Conservation (phyloP, 92 coral and sea anemone species). For the Porites rus region DNA sequence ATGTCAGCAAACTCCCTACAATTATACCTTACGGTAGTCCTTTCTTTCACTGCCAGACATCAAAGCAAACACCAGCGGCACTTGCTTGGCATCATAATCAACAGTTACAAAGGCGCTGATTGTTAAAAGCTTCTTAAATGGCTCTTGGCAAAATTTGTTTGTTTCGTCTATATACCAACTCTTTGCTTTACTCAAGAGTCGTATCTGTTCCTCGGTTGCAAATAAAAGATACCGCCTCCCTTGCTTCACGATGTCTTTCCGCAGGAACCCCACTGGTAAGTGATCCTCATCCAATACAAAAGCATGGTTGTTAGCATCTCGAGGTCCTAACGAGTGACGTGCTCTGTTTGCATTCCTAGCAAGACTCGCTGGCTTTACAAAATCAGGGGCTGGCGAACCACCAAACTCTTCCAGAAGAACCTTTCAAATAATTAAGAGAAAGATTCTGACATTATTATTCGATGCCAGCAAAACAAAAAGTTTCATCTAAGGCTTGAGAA, state of each 20-base stretch:
- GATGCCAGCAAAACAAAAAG: too few species aligned
- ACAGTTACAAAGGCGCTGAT: conserved; percentile 7
- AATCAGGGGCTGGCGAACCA: conserved; percentile 7
- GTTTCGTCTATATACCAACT: conserved; percentile 37
- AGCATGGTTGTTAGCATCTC: background rate
- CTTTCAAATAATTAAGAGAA: background rate
- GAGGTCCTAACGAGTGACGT: conserved; percentile 14
- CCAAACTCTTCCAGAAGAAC: conserved; percentile 15
- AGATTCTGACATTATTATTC: too few species aligned
- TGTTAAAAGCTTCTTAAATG: conserved; percentile 22
- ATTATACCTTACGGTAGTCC: conserved; percentile 16
- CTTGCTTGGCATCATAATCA: conserved; percentile 12
- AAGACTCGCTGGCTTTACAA: conserved; percentile 24
- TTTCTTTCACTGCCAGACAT: conserved; percentile 18
- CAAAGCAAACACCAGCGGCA: conserved; percentile 20
- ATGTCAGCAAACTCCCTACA: background rate
- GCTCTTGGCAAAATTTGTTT: conserved; percentile 8
- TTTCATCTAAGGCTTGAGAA: too few species aligned
- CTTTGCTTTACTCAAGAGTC: conserved; percentile 13
- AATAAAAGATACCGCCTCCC: conserved; percentile 39
- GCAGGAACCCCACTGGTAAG: conserved; percentile 13
- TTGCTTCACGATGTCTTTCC: conserved; percentile 10
- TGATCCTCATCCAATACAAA: conserved; percentile 23
- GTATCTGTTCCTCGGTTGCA: conserved; percentile 22
- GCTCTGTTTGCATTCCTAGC: conserved; percentile 35